Conservation (phyloP, 2,797 vertebrate genomes). For the Ctenopoma kingsleyae region DNA sequence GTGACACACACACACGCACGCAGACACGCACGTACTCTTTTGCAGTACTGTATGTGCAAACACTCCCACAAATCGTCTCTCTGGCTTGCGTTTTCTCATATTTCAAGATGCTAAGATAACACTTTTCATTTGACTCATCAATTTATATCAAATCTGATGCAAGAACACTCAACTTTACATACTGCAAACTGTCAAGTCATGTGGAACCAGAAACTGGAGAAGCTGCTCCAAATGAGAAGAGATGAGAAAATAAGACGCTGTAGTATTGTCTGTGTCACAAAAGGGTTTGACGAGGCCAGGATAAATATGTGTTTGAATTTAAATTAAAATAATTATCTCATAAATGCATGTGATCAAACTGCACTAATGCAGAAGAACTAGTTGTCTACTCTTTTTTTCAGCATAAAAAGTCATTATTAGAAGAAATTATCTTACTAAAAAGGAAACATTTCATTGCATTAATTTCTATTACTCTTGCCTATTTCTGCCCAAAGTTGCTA, state of each 20-base stretch:
- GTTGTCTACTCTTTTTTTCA: neutral
- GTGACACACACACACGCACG: conserved; percentile 39
- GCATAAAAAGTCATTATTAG: neutral
- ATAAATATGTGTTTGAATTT: conserved; percentile 18
- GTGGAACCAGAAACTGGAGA: conserved; percentile 30
- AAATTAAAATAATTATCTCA: neutral
- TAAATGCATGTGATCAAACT: neutral
- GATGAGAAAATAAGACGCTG: conserved; percentile 1
- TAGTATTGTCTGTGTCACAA: neutral
- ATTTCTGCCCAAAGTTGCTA: neutral
- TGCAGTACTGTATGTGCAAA: conserved; percentile 13
- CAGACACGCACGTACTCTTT: conserved; percentile 29
- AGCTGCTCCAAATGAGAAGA: conserved; percentile 7
- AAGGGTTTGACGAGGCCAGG: neutral
- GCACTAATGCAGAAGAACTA: neutral
- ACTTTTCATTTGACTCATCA: conserved; percentile 33
- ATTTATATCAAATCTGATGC: conserved; percentile 28
- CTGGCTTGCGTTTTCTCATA: conserved; percentile 36
- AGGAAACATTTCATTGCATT: no score
- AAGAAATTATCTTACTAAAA: no score
- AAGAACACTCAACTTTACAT: conserved; percentile 13
- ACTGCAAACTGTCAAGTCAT: conserved; percentile 36
- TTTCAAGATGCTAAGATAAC: conserved; percentile 45
- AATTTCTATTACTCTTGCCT: no score
- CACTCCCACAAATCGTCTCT: conserved; percentile 12